Conservation (phyloP, 2,888 invertebrate genomes). For the Pimpla rufipes region DNA sequence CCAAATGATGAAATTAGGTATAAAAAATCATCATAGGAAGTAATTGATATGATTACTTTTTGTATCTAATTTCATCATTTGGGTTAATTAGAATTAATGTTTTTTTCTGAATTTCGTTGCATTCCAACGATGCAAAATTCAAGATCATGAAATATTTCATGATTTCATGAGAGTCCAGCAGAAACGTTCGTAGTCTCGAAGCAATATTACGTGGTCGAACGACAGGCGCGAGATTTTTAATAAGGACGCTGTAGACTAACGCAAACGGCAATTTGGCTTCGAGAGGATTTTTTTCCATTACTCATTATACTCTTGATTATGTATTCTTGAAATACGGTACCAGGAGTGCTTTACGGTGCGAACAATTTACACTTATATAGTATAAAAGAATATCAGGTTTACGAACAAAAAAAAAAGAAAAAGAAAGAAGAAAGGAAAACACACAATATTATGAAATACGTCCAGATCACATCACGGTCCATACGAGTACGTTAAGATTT, state of each 20-base stretch:
- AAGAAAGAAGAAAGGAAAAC: constrained; percentile 6
- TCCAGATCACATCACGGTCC: constrained; percentile 65
- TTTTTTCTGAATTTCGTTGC: too few species aligned
- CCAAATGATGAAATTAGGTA: too few species aligned
- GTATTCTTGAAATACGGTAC: constrained; percentile 52
- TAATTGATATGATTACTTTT: too few species aligned
- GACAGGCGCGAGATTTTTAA: constrained; percentile 14
- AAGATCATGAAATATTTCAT: neutral
- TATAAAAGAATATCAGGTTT: constrained; percentile 29
- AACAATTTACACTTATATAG: constrained; percentile 57
- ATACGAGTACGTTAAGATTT: constrained; percentile 48
- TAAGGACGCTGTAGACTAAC: neutral
- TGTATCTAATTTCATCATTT: too few species aligned
- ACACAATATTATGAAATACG: constrained; percentile 50
- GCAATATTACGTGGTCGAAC: constrained; percentile 50
- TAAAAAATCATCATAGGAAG: too few species aligned
- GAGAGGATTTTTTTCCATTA: constrained; percentile 40
- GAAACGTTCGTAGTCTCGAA: constrained; percentile 24
- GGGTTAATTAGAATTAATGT: too few species aligned
- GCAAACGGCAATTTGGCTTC: constrained; percentile 24
- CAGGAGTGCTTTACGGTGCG: constrained; percentile 70
- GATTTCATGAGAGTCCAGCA: too few species aligned
- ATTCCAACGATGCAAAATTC: neutral
- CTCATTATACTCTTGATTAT: constrained; percentile 49
- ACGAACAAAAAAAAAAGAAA: constrained; percentile 36